Base-by-base conservation (phyloP, 2,113 vertebrate species). In the Protobothrops flavoviridis region DNA sequence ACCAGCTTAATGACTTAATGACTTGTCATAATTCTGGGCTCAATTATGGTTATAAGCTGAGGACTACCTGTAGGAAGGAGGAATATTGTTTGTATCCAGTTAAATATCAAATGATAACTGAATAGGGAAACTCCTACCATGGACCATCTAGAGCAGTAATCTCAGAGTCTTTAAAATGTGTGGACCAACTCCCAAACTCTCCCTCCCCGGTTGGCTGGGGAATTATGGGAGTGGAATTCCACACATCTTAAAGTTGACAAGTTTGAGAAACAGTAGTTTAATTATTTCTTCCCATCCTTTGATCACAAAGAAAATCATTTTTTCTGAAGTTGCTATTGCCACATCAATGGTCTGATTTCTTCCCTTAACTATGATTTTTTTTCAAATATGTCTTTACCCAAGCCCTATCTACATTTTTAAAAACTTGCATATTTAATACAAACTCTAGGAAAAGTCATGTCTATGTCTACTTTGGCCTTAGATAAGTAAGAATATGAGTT, bases 131-230 rank as follows among this genome's bases (percentile, higher is more conserved):
- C 50, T 85, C 91, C 95, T 95, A 90, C 61, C 53, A 69, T 95
- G 91, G 94, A 93, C 88, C 90, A 93, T 93, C 69, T 94, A 69
- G 95, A 93, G 94, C 94, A 95, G 93, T 92, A 74, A 39, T 24
- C 53, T 39, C 21, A 85, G 39, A 56, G 9, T 11, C 21, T 89
- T 89, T 89, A 57, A 89, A 57, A 55, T 23, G 53, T 55, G 45
- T 87, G 24, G 43, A 33, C 10, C 39, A 86, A 48, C 26, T 15
- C 9, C 59, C 3, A 64, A 26, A 64, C 8, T 4, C 11, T 64
- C 12, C 26, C 0, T 64, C 26, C 11, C 12, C 1, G 11, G 3
- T 13, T 81, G n/a, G 6, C 33, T 81, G 33, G 69, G 69, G 33
- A 39, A 81, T 81, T 39, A 15, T 81, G 69, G 1, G 15, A 74